Conservation (phyloP, 2,888 invertebrate genomes). For the Drosophila algonquin region DNA sequence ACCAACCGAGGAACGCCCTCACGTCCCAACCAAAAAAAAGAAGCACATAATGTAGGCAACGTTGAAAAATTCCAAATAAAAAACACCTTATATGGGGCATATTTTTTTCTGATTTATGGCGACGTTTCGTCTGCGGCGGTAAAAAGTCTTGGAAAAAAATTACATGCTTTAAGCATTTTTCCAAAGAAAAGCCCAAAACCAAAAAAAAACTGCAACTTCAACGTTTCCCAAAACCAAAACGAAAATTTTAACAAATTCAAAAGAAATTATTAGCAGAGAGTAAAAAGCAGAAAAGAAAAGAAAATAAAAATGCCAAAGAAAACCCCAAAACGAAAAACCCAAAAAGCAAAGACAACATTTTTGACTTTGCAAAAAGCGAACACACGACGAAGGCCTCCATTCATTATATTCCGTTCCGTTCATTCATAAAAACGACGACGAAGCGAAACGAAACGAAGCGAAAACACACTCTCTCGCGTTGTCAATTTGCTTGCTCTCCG, state of each 20-base stretch:
- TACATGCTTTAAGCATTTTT: slow-evolving; percentile 24
- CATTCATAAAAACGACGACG: slow-evolving; percentile 81
- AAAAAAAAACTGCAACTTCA: not conserved
- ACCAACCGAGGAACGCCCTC: slow-evolving; percentile 38
- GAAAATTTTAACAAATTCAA: slow-evolving; percentile 16
- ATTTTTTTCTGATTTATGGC: slow-evolving; percentile 52
- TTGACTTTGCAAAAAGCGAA: not conserved
- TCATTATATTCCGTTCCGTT: slow-evolving; percentile 80
- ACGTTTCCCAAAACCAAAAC: slow-evolving; percentile 1
- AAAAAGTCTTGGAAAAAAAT: slow-evolving; percentile 36
- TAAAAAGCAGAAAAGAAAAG: slow-evolving; percentile 16
- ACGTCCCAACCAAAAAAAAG: slow-evolving; percentile 22
- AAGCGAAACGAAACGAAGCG: slow-evolving; percentile 52
- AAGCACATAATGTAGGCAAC: slow-evolving; percentile 25
- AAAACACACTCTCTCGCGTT: slow-evolving; percentile 36
- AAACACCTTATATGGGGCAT: slow-evolving; percentile 38
- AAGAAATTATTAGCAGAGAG: slow-evolving; percentile 37
- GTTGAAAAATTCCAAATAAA: slow-evolving; percentile 17
- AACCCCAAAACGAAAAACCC: slow-evolving; percentile 10
- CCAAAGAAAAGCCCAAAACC: slow-evolving; percentile 11
- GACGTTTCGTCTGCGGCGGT: slow-evolving; percentile 62
- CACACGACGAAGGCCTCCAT: slow-evolving; percentile 55
- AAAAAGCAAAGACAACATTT: slow-evolving; percentile 14
- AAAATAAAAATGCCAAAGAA: slow-evolving; percentile 3
- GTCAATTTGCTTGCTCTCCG: not conserved